Conservation (phyloP, 37 sponge, comb jelly and placozoan species). For the Crambe crambe region DNA sequence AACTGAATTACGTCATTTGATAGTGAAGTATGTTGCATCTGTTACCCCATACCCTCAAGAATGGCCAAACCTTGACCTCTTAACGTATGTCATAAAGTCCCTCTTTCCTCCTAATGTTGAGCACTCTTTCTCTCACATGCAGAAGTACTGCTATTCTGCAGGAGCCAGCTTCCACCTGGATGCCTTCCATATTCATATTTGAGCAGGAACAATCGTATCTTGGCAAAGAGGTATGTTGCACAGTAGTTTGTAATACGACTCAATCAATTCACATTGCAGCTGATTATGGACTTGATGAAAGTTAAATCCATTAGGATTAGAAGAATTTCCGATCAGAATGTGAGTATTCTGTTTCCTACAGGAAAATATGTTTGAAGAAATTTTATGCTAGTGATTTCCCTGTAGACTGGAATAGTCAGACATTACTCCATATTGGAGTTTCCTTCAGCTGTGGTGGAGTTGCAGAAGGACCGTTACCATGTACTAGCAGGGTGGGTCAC, state of each 20-base stretch:
- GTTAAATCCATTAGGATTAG: background rate
- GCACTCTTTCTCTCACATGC: background rate
- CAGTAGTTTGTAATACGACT: too few species aligned
- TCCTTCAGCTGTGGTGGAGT: constrained; percentile 41
- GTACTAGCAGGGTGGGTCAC: constrained; percentile 41
- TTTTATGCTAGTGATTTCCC: background rate
- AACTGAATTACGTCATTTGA: constrained; percentile 1
- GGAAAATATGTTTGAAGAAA: too few species aligned
- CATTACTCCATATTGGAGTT: constrained; percentile 57
- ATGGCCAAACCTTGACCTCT: constrained; percentile 42
- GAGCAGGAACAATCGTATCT: constrained; percentile 54
- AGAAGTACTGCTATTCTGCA: constrained; percentile 8
- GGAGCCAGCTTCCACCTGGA: background rate
- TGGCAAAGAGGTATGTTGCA: constrained; percentile 52
- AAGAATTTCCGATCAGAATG: background rate
- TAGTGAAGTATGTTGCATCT: constrained; percentile 22
- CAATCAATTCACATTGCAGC: constrained; percentile 23
- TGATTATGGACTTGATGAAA: constrained; percentile 30
- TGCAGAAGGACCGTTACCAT: constrained; percentile 13
- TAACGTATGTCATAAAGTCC: constrained; percentile 22
- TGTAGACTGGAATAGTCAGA: constrained; percentile 23
- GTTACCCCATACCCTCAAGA: background rate
- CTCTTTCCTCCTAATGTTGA: background rate
- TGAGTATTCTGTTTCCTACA: background rate
- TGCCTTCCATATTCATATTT: constrained; percentile 44